Base-by-base conservation (phyloP, 1,140 invertebrate genomes). In the Thaumatotibia leucotreta region DNA sequence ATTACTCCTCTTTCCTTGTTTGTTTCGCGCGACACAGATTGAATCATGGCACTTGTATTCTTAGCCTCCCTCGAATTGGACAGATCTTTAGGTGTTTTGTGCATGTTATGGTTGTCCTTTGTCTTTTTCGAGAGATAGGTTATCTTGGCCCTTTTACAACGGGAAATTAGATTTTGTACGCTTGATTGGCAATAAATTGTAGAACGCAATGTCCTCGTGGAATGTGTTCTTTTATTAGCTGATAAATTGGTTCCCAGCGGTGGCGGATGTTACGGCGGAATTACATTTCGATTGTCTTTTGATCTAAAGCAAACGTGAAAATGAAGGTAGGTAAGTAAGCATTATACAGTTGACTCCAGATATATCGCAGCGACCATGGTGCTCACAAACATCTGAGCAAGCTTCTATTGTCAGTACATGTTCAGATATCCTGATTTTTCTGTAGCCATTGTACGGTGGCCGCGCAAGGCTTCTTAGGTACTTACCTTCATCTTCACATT, bases 1-100 rank as follows among this genome's bases (percentile, higher is more conserved):
- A 79, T 79, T 76, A 74, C 69, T 72, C 70, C 76, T 73, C 65
- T 72, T 75, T 66, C 65, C 67, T 73, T 74, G 54, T 71, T 73
- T 74, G 54, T 71, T 68, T 52, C 66, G 20, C 49, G 63, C 69
- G 66, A 72, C 61, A 64, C 58, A 68, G 65, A 72, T 72, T 72
- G 68, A 68, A 72, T 68, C 33, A 61, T 62, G 63, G 54, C 63
- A 49, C 49, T 61, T 31, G 11, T 39, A 39, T 39, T 39, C 32
- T 64, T 31, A 32, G 14, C n/a, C 14, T 33, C 52, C 54, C 22
- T 67, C 61, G 14, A 63, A 45, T 63, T 63, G 11, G 39, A 31
- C 8, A 39, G 29, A 27, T 58, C 52, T 58, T 58, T 14, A 4
- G 27, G 17, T 66, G 58, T 62, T 62, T 66, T 32, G 27, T 58